phyloP scores from a whole-genome alignment of 2,113 vertebrate species.

The Lampris megalopsis region DNA sequence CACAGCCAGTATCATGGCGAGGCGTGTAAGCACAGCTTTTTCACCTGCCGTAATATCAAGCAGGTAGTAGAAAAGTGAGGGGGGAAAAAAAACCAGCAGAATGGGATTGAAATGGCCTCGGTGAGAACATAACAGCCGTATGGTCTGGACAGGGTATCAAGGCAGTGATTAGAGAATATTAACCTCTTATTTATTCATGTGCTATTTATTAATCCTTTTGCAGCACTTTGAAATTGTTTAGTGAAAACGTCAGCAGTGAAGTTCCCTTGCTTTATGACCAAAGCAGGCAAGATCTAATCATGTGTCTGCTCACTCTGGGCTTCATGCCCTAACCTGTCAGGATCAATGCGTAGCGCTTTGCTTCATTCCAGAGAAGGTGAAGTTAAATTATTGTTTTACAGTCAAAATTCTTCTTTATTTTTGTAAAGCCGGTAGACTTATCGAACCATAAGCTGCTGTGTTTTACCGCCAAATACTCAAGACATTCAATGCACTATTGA shows the following conservation, averaged over 20 bases:
- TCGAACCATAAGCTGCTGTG: slow-evolving; percentile 28
- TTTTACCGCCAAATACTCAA: slow-evolving; percentile 18
- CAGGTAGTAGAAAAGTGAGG: slow-evolving; percentile 7
- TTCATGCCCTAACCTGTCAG: slow-evolving; percentile 20
- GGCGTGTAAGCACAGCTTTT: slow-evolving; percentile 57
- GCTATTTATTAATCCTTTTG: slow-evolving; percentile 60
- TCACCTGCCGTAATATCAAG: slow-evolving; percentile 35
- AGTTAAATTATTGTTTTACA: slow-evolving; percentile 13
- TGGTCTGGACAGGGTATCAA: slow-evolving; percentile 35
- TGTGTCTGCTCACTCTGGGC: slow-evolving; percentile 11
- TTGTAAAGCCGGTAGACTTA: slow-evolving; percentile 25
- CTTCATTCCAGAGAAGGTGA: slow-evolving; percentile 24
- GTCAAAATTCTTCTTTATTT: slow-evolving; percentile 23
- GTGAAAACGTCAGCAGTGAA: slow-evolving; percentile 36
- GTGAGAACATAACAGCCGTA: too few relatives aligned
- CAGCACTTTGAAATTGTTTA: slow-evolving; percentile 63
- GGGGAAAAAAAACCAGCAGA: not conserved
- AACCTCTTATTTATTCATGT: slow-evolving; percentile 61
- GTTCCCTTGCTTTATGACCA: slow-evolving; percentile 20
- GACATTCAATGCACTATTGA: slow-evolving; percentile 11
- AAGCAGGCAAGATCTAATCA: slow-evolving; percentile 20
- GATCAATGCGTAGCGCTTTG: slow-evolving; percentile 41
- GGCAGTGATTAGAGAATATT: slow-evolving; percentile 45
- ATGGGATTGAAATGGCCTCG: slow-evolving; percentile 15
- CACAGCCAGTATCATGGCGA: slow-evolving; percentile 31